These are phyloP conservation scores for Macaria notata DNA, from an alignment of 2,888 invertebrate genomes.

Conservation along the genomic window DNA sequence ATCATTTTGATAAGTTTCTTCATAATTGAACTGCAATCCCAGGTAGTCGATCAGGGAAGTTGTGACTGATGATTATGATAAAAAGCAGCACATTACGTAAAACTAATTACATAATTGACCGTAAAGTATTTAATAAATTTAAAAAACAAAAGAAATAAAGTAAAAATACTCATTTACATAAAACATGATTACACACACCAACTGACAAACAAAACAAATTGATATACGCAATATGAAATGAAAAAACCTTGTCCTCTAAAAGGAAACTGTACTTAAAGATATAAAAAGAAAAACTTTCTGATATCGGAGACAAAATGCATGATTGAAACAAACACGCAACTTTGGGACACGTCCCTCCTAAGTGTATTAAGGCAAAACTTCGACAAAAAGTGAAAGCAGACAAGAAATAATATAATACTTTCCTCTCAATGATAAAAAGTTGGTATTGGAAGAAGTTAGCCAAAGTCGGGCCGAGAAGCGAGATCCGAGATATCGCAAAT, in stretches of 20 bases:
- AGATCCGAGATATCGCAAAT: not conserved
- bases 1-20: too few relatives aligned
- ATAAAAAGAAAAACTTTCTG: slow-evolving; percentile 53
- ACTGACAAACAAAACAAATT: slow-evolving; percentile 15
- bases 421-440: slow-evolving; percentile 79
- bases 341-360: slow-evolving; percentile 65
- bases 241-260: slow-evolving; percentile 42
- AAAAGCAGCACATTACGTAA: too few relatives aligned
- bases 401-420: slow-evolving; percentile 79
- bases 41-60: too few relatives aligned
- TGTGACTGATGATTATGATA: too few relatives aligned
- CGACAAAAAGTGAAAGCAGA: slow-evolving; percentile 66
- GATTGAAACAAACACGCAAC: slow-evolving; percentile 74
- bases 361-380: slow-evolving; percentile 78
- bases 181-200: not conserved
- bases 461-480: not conserved
- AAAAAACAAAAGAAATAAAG: too few relatives aligned
- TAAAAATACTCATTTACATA: too few relatives aligned
- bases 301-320: slow-evolving; percentile 59
- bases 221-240: slow-evolving; percentile 28
- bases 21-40: too few relatives aligned
- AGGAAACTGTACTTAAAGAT: slow-evolving; percentile 50
- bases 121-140: too few relatives aligned
- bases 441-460: slow-evolving; percentile 53
- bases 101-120: too few relatives aligned